These are phyloP conservation scores for Chrysomela aeneicollis DNA, from an alignment of 2,888 invertebrate genomes.

Conservation along the genomic window DNA sequence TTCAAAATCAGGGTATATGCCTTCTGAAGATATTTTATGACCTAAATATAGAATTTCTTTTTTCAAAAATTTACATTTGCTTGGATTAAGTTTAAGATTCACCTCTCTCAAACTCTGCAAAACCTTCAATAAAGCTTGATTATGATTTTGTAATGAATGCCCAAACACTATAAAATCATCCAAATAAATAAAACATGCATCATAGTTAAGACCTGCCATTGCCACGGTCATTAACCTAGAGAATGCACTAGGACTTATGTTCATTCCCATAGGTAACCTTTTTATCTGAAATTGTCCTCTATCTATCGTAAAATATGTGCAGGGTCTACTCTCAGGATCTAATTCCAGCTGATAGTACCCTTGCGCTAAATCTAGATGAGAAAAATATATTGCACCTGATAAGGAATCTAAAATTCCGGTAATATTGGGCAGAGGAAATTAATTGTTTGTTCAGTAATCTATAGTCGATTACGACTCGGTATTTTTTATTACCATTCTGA, in stretches of 20 bases:
- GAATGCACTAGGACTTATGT: constrained; percentile 43
- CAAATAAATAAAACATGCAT: constrained; percentile 29
- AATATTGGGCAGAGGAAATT: constrained; percentile 1
- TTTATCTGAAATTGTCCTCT: constrained; percentile 45
- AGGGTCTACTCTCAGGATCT: constrained; percentile 34
- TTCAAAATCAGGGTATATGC: too few relatives aligned
- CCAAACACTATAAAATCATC: too few relatives aligned
- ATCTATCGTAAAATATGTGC: constrained; percentile 44
- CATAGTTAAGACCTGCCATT: too few relatives aligned
- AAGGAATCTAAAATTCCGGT: background rate
- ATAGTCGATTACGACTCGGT: background rate
- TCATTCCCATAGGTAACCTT: constrained; percentile 44
- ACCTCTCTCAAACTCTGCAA: too few relatives aligned
- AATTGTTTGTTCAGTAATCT: constrained; percentile 2
- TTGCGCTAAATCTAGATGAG: constrained; percentile 27
- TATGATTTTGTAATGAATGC: too few relatives aligned
- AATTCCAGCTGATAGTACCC: constrained; percentile 44
- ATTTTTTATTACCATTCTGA: constrained; percentile 20
- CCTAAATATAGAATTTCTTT: too few relatives aligned
- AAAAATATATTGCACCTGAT: background rate
- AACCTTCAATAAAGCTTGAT: too few relatives aligned
- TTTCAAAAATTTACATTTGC: too few relatives aligned
- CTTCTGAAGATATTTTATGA: too few relatives aligned
- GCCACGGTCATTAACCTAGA: constrained; percentile 44
- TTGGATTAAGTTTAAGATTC: too few relatives aligned